Evolutionary conservation across 1,140 invertebrate genomes (phyloP), one percentile per base, ranked within the genome.

Genomic region (Diplogasteroides magnus): DNA sequence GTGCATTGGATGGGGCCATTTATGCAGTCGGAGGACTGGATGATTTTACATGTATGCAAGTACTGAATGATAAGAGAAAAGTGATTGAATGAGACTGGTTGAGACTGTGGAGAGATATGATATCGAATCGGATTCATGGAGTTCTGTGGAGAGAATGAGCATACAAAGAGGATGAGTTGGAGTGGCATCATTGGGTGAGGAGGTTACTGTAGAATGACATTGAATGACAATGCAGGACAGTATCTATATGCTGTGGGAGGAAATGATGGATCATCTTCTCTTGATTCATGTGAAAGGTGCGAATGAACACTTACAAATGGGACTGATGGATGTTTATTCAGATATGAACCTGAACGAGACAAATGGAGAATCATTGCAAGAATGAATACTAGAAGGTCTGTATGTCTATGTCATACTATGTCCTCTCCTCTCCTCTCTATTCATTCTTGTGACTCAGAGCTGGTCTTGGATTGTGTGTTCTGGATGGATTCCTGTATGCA

Each of bases 11-110:
- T 59, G 91, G 91, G 0, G 91, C 91, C 0, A 87, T 97, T 59
- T 97, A 96, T 85, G 93, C 92, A 2, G 91, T 96, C 11, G 93
- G 93, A 29, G 93, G 93, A 15, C 92, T 96, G 82, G 93, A 96
- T 85, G 90, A 95, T 0, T 92, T 94, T 79, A 92, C 91, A 64
- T 77, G 76, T 66, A 78, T 76, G 60, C 66, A 66, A 14, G 64
- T 31, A 48, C 37, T 11, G 6, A 48, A 19, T 48, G 19, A 19
- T 11, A 19, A 48, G 37, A 48, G 37, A 48, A 19, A 19, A 6
- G 19, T 19, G 6, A 48, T 11, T 48, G 19, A 48, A 11, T 48
- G 37, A 48, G 19, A 48, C 19, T n/a, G n/a, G 28, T 31, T 31
- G 15, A 69, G 19, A 75, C 76, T 14, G 77, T 77, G 6, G 76